Percentiles rank a stretch among this genome's conserved stretches.
Conservation (phyloP, 1,140 invertebrate genomes). For the Drosophila willistoni region DNA sequence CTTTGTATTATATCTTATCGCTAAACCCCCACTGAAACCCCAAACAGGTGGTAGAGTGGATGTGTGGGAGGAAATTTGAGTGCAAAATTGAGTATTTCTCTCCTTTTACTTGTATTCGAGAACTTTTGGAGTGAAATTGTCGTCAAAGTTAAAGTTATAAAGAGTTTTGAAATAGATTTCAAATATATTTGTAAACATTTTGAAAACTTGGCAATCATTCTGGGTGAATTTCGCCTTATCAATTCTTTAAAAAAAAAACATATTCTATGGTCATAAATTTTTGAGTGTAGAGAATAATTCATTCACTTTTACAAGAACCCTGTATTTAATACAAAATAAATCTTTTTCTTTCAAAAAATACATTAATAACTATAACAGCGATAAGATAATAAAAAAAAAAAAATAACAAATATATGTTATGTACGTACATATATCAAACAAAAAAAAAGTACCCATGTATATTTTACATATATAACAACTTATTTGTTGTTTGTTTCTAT, state of each 20-base stretch:
- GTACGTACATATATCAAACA: not conserved
- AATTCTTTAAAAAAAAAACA: too few species aligned
- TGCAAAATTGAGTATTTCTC: not conserved
- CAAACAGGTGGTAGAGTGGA: not conserved
- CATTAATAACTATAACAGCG: constrained; percentile 35
- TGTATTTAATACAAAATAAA: not conserved
- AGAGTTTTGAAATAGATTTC: too few species aligned
- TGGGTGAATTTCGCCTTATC: too few species aligned
- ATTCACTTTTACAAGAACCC: not conserved
- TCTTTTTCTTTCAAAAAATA: constrained; percentile 47
- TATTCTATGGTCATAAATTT: too few species aligned
- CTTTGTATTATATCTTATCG: constrained; percentile 49
- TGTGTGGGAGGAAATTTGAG: not conserved
- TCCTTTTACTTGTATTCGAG: not conserved
- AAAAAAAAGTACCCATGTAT: not conserved
- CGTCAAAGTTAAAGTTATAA: not conserved
- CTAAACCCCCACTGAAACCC: not conserved
- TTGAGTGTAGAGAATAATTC: too few species aligned
- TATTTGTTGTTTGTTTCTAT: constrained; percentile 19
- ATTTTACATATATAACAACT: not conserved
- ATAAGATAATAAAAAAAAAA: constrained; percentile 61
- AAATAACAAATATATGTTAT: not conserved
- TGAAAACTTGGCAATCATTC: too few species aligned
- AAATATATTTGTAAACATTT: too few species aligned
- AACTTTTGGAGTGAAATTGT: not conserved